A percentile compares a stretch with the other conserved stretches of the same genome.
These are phyloP conservation scores for Onychorhynchus coronatus DNA, from an alignment of 2,113 vertebrate genomes.

Conservation along the genomic window DNA sequence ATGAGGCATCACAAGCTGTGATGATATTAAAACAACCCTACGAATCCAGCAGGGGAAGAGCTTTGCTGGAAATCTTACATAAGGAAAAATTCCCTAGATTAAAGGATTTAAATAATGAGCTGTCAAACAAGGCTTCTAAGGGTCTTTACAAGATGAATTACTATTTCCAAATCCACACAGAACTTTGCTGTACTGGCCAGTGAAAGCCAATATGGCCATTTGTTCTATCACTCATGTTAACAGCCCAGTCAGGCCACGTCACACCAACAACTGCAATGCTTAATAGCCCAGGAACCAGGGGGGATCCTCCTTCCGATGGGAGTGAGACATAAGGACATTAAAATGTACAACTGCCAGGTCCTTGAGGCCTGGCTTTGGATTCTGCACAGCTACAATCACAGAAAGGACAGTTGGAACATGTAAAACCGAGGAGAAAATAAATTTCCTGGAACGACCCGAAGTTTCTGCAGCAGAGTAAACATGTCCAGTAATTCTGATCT, in stretches of 20 bases:
- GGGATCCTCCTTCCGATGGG: neutral
- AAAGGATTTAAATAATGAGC: neutral
- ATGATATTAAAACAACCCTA: neutral
- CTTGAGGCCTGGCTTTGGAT: neutral
- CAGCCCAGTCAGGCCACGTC: neutral
- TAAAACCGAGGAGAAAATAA: neutral
- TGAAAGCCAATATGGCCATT: neutral
- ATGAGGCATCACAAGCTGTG: neutral
- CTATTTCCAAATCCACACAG: neutral
- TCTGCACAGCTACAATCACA: neutral
- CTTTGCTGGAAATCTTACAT: neutral
- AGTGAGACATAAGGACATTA: neutral
- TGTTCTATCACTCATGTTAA: neutral
- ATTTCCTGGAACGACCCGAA: neutral
- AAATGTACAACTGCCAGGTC: neutral
- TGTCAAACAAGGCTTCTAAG: neutral
- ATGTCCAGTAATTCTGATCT: neutral
- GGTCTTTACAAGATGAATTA: neutral
- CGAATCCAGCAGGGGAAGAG: neutral
- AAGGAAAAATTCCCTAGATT: neutral
- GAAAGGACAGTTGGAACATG: neutral
- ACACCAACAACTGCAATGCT: neutral
- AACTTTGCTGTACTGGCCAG: neutral
- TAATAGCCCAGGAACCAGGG: rapidly evolving
- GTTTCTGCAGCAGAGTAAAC: neutral